Conservation (phyloP, 2,888 invertebrate species). For the Griposia aprilina region DNA sequence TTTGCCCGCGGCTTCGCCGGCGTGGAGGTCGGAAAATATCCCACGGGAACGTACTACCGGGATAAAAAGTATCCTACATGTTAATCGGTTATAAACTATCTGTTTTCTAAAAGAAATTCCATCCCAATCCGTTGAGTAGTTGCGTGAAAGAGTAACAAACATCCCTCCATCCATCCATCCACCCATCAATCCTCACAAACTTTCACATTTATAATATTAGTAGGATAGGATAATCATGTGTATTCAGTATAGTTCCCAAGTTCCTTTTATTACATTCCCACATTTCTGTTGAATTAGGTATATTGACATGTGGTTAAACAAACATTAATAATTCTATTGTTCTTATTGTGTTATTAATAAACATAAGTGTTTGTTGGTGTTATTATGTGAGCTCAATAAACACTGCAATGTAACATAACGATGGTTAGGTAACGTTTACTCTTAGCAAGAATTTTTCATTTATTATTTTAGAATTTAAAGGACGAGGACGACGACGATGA, state of each 20-base stretch:
- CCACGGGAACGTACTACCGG: no score
- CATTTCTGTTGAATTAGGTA: background rate
- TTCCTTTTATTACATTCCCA: constrained; percentile 15
- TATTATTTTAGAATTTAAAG: background rate
- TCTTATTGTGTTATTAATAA: constrained; percentile 14
- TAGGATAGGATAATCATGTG: constrained; percentile 6
- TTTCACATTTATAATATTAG: no score
- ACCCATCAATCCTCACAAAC: no score
- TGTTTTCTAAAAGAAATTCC: no score
- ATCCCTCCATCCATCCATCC: no score
- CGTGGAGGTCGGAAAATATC: no score
- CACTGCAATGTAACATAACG: background rate
- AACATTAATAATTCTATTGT: constrained; percentile 22
- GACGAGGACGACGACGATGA: no score
- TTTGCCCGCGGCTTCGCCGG: no score
- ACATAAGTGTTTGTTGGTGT: background rate
- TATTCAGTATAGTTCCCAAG: constrained; percentile 22
- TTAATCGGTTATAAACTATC: no score
- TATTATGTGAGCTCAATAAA: background rate
- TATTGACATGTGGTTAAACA: constrained; percentile 24
- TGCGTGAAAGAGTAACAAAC: no score
- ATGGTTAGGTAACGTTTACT: background rate
- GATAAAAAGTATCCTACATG: no score
- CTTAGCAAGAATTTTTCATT: background rate
- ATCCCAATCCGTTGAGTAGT: no score